Base-by-base conservation (phyloP, 2,113 vertebrate genomes). In the Reinhardtius hippoglossoides region DNA sequence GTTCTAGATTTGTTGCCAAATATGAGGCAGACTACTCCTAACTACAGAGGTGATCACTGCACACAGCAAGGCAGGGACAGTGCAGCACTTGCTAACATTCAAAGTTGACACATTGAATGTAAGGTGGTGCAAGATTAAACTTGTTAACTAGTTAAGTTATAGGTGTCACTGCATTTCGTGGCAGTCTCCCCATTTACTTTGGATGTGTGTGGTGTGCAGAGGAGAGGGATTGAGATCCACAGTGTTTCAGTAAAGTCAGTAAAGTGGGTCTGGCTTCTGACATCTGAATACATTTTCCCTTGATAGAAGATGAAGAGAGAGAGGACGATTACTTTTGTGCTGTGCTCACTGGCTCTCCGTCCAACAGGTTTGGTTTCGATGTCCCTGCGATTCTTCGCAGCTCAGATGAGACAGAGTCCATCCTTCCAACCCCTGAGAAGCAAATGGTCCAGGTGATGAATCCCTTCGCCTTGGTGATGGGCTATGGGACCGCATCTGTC, bases 391-490 rank as follows among this genome's bases (percentile, higher is more conserved):
- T 99, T 79, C 91, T 98, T 69, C 96, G 96, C 82, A 98, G 96
- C 84, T 97, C 95, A 0, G 97, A 98, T 84, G 97, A 97, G 67
- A 84, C 92, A 0, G 95, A 95, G 57, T 95, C 95, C 59, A 80
- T 80, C 59, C 62, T 87, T 18, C 93, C 92, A 60, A 92, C 96
- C 2, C 92, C 96, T 72, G 96, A 96, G 86, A 99, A 95, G 75
- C 95, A 61, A 12, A 99, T 99, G 98, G 95, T 95, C 79, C 96
- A 96, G 94, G 97, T 98, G 89, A 96, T 95, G 80, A 99, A 99
- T 80, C 98, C 98, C 21, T 99, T 99, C 42, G 89, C 95, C 3
- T 82, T 99, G 82, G 95, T 96, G 70, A 91, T 98, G 67, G 46
- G 63, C 35, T 89, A 89, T 52, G 88, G 93, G 13, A 52, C 82